A percentile compares a stretch with the other conserved stretches of the same genome.
Evolutionary conservation across 1,140 invertebrate genomes (phyloP).

Genomic region (Drosophila bocki): DNA sequence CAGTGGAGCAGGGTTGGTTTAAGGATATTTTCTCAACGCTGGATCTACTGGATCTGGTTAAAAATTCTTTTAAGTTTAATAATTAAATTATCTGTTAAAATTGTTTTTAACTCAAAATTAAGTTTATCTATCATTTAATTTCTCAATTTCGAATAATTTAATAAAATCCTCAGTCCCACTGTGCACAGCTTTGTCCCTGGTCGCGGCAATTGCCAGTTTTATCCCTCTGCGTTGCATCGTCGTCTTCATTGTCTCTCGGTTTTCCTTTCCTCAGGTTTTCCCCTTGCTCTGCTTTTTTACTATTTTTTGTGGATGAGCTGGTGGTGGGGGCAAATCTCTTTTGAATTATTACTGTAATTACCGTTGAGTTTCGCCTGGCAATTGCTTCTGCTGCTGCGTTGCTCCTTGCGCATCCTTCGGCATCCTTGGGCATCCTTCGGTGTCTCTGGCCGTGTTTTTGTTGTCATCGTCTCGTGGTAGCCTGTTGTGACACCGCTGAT

Average conservation of each 20-base stretch:
- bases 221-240: slow-evolving; percentile 61
- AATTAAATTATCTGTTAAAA: too few relatives aligned
- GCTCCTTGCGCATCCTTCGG: slow-evolving; percentile 31
- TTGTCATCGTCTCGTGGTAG: slow-evolving; percentile 40
- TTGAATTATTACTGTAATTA: slow-evolving; percentile 85
- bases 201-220: slow-evolving; percentile 71
- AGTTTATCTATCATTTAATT: too few relatives aligned
- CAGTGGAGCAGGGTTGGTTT: slow-evolving; percentile 19
- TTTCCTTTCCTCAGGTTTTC: slow-evolving; percentile 27
- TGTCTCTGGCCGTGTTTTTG: slow-evolving; percentile 22
- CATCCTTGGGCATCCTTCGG: slow-evolving; percentile 34
- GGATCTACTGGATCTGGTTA: too few relatives aligned
- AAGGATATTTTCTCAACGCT: not conserved
- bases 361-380: slow-evolving; percentile 73
- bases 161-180: slow-evolving; percentile 3
- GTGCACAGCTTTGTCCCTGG: slow-evolving; percentile 17
- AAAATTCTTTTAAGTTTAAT: too few relatives aligned
- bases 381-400: slow-evolving; percentile 44
- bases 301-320: slow-evolving; percentile 45
- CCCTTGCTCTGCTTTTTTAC: slow-evolving; percentile 25
- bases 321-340: slow-evolving; percentile 76
- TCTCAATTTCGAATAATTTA: too few relatives aligned
- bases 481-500: slow-evolving; percentile 83
- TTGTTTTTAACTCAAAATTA: too few relatives aligned
- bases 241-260: slow-evolving; percentile 70